Conservation (phyloP, 2,113 vertebrate genomes). For the Rattus rattus region DNA sequence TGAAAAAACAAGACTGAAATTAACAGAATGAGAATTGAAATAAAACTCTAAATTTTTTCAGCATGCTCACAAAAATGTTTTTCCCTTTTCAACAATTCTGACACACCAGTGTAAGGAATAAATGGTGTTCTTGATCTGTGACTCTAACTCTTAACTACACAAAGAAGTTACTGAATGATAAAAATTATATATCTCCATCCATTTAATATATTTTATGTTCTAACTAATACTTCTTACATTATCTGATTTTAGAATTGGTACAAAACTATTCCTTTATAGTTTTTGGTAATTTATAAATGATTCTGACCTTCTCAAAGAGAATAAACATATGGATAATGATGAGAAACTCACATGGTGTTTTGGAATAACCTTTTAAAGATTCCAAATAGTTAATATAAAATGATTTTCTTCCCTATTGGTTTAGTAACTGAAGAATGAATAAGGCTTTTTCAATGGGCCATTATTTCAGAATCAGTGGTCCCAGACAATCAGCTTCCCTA, state of each 20-base stretch:
- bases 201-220: neutral
- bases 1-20: neutral
- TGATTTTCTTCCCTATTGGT: neutral
- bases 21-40: neutral
- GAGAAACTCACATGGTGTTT: neutral
- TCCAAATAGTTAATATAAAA: slow-evolving; percentile 40
- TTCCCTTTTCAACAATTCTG: neutral
- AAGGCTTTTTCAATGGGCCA: neutral
- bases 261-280: neutral
- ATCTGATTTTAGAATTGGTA: neutral
- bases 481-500: neutral
- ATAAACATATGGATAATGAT: slow-evolving; percentile 45
- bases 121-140: neutral
- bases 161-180: neutral
- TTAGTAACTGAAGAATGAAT: slow-evolving; percentile 42
- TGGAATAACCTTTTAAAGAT: slow-evolving; percentile 31
- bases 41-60: neutral
- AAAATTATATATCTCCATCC: neutral
- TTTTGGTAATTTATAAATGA: slow-evolving; percentile 40
- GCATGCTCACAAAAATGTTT: neutral
- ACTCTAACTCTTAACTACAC: neutral
- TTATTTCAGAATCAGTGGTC: slow-evolving; percentile 50
- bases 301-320: slow-evolving; percentile 41
- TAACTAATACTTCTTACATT: neutral
- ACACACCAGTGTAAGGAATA: neutral